Base-by-base conservation (phyloP, 1,140 invertebrate species). In the Mamestra configurata region DNA sequence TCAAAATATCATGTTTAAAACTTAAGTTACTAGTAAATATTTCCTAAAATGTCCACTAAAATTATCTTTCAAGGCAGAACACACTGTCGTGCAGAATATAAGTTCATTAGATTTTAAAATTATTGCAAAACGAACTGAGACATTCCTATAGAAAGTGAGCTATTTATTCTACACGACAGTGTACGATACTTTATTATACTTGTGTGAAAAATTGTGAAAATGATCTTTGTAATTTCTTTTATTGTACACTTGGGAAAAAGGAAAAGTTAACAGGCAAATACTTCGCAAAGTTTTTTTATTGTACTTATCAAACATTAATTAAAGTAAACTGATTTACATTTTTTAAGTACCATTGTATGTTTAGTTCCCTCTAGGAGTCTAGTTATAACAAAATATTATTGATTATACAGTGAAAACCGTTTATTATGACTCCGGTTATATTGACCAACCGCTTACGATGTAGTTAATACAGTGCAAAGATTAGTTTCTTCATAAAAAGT, bases 91-190 rank as follows among this genome's bases (percentile, higher is more conserved):
- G 64, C 40, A 68, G 49, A 68, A 68, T 20, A 24, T 46, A 8
- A 11, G 55, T 11, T 40, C 27, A 40, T 40, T 66, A 24, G 27
- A n/a, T 70, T 70, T 46, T 27, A 35, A 24, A 70, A 22, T 66
- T 27, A 70, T 13, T n/a, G 49, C 37, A 46, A 43, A 49, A 35
- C 11, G 66, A n/a, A 70, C 66, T 70, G 66, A 70, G 22, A 70
- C 66, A 70, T 70, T 70, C 66, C 66, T 70, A 27, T 70, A 70
- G 66, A 70, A 49, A 22, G 1, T 49, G 66, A 4, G 11, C 64
- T 7, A 18, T 10, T 46, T 43, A 35, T 68, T 13, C 40, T 46
- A 37, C 64, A 46, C 64, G 35, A 1, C 35, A 68, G 18, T 68
- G 40, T 70, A 40, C 37, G 27, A 35, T 31, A 43, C 5, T 22